Percentiles rank a stretch among this genome's conserved stretches.
Evolutionary conservation across 2,113 vertebrate species (phyloP).

Genomic region (Pseudopodoces humilis): DNA sequence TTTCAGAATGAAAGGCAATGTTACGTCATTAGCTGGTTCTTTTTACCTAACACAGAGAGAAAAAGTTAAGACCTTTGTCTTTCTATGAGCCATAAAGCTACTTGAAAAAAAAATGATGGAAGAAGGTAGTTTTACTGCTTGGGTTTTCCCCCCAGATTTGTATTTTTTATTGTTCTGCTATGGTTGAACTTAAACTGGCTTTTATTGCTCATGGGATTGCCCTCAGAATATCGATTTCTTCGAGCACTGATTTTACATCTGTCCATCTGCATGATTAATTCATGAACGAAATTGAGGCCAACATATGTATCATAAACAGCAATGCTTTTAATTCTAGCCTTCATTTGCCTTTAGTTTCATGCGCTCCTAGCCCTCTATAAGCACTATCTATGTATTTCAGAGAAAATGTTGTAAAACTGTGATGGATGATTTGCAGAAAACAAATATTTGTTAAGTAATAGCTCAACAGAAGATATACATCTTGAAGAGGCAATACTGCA

Average conservation of each 20-base stretch:
- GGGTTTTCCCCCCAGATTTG: not conserved
- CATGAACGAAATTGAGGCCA: not conserved
- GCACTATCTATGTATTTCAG: not conserved
- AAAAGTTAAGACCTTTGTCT: not conserved
- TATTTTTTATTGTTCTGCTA: not conserved
- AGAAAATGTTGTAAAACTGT: not conserved
- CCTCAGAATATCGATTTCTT: not conserved
- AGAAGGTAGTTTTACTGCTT: not conserved
- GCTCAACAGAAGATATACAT: not conserved
- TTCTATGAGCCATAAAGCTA: not conserved
- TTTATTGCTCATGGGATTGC: not conserved
- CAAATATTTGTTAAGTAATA: not conserved
- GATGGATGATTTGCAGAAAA: not conserved
- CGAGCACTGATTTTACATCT: not conserved
- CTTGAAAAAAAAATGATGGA: not conserved
- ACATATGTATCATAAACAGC: not conserved
- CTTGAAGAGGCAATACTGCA: not conserved
- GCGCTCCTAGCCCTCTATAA: not conserved
- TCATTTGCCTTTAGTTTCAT: not conserved
- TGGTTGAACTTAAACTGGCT: not conserved
- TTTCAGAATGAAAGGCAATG: not conserved
- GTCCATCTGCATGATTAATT: not conserved
- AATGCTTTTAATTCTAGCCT: not conserved
- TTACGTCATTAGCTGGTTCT: not conserved
- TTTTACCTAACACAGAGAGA: not conserved